Evolutionary conservation across 2,797 vertebrate genomes (phyloP).

Genomic region (Denticeps clupeoides): DNA sequence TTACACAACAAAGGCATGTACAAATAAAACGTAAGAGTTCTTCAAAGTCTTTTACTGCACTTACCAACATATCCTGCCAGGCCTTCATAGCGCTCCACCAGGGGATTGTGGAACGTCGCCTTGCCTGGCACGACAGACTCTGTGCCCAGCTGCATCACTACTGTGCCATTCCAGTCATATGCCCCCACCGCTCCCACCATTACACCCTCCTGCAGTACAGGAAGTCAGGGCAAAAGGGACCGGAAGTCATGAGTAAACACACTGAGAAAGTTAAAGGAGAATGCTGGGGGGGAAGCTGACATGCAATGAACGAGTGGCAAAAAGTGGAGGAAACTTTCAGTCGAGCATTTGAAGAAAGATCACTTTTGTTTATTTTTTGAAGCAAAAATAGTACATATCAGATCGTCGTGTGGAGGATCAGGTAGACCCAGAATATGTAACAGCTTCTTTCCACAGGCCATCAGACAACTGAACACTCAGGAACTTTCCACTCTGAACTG

Average conservation of each 20-base stretch:
- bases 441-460: no score
- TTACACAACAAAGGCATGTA: no score
- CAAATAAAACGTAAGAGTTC: no score
- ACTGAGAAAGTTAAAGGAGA: not conserved
- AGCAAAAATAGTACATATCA: no score
- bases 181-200: slow-evolving; percentile 93
- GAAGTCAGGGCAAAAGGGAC: not conserved
- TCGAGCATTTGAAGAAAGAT: no score
- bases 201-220: slow-evolving; percentile 20
- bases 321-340: not conserved
- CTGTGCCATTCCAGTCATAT: slow-evolving; percentile 93
- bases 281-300: slow-evolving; percentile 5
- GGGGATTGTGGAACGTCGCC: slow-evolving; percentile 60
- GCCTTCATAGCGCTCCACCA: slow-evolving; percentile 62
- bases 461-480: no score
- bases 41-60: no score
- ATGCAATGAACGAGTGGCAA: not conserved
- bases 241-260: not conserved
- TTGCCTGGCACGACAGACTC: slow-evolving; percentile 53
- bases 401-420: no score
- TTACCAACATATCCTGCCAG: slow-evolving; percentile 85
- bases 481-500: no score
- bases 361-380: no score
- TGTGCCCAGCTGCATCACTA: slow-evolving; percentile 68
- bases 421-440: no score